Conservation (phyloP, 2,888 invertebrate genomes). For the Dryococelus australis region DNA sequence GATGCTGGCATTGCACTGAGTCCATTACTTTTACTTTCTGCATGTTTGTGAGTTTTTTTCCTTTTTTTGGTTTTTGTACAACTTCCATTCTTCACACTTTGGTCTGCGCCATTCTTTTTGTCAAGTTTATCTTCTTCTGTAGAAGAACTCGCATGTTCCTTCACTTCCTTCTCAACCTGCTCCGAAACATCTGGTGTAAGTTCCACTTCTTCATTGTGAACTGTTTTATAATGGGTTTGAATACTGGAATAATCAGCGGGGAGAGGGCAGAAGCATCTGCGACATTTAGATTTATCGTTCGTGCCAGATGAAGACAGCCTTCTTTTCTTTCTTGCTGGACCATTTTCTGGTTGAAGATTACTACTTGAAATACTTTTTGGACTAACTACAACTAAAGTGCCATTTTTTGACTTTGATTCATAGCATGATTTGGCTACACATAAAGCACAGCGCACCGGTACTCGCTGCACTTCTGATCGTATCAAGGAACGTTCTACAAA, state of each 20-base stretch:
- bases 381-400: not conserved
- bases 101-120: not conserved
- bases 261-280: not conserved
- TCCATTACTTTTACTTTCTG: not conserved
- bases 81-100: not conserved
- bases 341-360: not conserved
- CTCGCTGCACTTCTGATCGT: not conserved
- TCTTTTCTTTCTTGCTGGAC: not conserved
- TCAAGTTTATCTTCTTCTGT: not conserved
- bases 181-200: not conserved
- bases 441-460: not conserved
- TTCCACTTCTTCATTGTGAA: not conserved
- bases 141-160: not conserved
- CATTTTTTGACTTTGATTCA: slow-evolving; percentile 7
- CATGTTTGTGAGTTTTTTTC: not conserved
- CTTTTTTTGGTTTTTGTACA: not conserved
- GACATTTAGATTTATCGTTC: not conserved
- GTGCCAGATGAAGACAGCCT: not conserved
- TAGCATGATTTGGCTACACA: not conserved
- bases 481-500: not conserved
- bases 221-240: not conserved
- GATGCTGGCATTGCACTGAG: not conserved
- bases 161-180: not conserved
- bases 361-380: slow-evolving; percentile 1
- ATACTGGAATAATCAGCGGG: not conserved